These are phyloP conservation scores for Phlogophora meticulosa DNA, from an alignment of 2,888 invertebrate genomes.

Conservation along the genomic window DNA sequence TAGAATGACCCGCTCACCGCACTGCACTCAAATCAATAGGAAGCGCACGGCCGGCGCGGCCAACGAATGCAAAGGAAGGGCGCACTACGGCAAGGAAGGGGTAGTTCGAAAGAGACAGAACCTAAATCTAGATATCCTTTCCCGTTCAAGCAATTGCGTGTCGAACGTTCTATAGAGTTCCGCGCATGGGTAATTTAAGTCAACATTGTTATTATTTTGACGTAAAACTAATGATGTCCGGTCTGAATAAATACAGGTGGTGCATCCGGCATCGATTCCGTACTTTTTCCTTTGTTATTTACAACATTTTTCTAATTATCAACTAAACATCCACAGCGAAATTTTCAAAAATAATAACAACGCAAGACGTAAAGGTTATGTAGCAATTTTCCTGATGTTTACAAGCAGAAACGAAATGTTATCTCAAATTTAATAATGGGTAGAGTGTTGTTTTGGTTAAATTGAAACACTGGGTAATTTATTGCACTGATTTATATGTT, in stretches of 20 bases:
- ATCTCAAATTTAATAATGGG: neutral
- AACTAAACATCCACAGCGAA: neutral
- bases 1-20: slow-evolving; percentile 54
- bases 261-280: slow-evolving; percentile 53
- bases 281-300: slow-evolving; percentile 44
- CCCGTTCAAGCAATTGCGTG: slow-evolving; percentile 86
- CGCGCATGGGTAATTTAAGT: slow-evolving; percentile 70
- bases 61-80: slow-evolving; percentile 34
- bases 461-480: neutral
- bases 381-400: neutral
- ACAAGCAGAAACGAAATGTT: neutral
- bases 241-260: slow-evolving; percentile 37
- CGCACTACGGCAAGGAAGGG: slow-evolving; percentile 44
- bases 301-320: neutral
- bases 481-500: slow-evolving; percentile 21
- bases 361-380: slow-evolving; percentile 25
- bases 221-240: slow-evolving; percentile 52
- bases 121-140: slow-evolving; percentile 87
- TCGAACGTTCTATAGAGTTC: slow-evolving; percentile 65
- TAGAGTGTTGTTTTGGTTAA: neutral
- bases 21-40: slow-evolving; percentile 81
- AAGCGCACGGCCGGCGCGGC: slow-evolving; percentile 26
- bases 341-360: slow-evolving; percentile 8
- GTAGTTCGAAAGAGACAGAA: slow-evolving; percentile 86
- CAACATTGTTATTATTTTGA: slow-evolving; percentile 59